These are phyloP conservation scores for Perca schrenkii DNA, from an alignment of 2,113 vertebrate genomes.

Conservation along the genomic window DNA sequence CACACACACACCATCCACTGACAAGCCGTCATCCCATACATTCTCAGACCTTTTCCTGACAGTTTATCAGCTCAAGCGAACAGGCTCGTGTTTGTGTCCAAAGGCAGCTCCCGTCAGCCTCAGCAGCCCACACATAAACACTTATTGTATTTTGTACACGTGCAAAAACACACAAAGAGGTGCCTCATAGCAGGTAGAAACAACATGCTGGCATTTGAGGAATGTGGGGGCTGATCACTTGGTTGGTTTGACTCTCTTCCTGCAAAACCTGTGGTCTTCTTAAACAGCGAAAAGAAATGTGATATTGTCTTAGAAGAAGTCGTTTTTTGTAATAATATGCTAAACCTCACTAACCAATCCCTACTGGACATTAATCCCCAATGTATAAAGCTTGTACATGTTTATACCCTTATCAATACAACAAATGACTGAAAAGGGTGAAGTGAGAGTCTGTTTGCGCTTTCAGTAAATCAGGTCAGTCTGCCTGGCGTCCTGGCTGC, in stretches of 20 bases:
- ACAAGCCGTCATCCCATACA: slow-evolving; percentile 60
- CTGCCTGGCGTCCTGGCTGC: not conserved
- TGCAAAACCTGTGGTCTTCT: slow-evolving; percentile 19
- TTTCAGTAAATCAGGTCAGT: slow-evolving; percentile 25
- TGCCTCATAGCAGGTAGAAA: slow-evolving; percentile 58
- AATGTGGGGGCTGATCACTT: slow-evolving; percentile 42
- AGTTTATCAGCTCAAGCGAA: slow-evolving; percentile 59
- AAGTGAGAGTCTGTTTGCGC: not conserved
- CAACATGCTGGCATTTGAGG: slow-evolving; percentile 52
- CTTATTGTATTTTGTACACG: slow-evolving; percentile 26
- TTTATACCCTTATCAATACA: slow-evolving; percentile 2
- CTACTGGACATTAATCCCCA: slow-evolving; percentile 1
- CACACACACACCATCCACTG: slow-evolving; percentile 26
- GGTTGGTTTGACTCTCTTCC: slow-evolving; percentile 28
- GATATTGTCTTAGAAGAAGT: not conserved
- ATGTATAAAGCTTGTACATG: not conserved
- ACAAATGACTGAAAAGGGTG: slow-evolving; percentile 9
- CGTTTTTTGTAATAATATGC: not conserved
- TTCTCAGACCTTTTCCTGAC: slow-evolving; percentile 56
- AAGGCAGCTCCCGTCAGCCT: slow-evolving; percentile 30
- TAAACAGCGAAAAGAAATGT: not conserved
- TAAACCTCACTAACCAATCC: not conserved
- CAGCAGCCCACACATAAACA: slow-evolving; percentile 29
- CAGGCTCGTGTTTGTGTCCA: slow-evolving; percentile 53
- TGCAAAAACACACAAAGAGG: slow-evolving; percentile 30